phyloP scores from a whole-genome alignment of 2,888 invertebrate genomes.

The Epirrita christyi region DNA sequence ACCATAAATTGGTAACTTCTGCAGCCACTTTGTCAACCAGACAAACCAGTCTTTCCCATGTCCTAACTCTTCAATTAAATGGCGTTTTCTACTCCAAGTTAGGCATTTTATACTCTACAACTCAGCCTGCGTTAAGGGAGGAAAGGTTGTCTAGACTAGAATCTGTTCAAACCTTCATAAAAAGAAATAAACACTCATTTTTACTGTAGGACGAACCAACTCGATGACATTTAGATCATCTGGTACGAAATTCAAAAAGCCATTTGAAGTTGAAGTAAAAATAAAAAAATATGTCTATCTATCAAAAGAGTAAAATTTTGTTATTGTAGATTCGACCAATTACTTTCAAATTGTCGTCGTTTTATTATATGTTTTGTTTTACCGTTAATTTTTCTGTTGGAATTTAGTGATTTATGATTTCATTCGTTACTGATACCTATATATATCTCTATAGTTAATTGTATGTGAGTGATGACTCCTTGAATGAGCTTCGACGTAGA shows the following conservation, averaged over 20 bases:
- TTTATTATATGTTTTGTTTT: constrained; percentile 75
- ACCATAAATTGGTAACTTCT: too few species aligned
- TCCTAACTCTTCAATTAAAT: too few species aligned
- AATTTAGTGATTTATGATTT: constrained; percentile 78
- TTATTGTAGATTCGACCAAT: constrained; percentile 82
- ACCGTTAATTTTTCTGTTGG: constrained; percentile 75
- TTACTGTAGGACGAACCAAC: constrained; percentile 51
- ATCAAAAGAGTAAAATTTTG: constrained; percentile 82
- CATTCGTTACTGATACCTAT: constrained; percentile 70
- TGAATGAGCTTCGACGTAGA: constrained; percentile 84
- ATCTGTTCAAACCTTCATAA: constrained; percentile 39
- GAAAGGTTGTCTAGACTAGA: too few species aligned
- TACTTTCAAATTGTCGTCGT: constrained; percentile 81
- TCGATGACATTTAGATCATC: constrained; percentile 68
- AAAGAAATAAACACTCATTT: constrained; percentile 42
- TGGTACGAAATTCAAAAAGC: constrained; percentile 76
- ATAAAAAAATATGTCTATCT: constrained; percentile 47
- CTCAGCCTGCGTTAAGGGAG: too few species aligned
- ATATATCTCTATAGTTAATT: constrained; percentile 72
- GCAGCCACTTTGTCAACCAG: too few species aligned
- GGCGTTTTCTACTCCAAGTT: too few species aligned
- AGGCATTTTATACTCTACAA: too few species aligned
- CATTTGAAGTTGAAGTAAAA: constrained; percentile 63
- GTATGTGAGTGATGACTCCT: constrained; percentile 79
- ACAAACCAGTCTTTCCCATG: too few species aligned